These are phyloP conservation scores for Pristis pectinata DNA, from an alignment of 2,797 vertebrate genomes.

Conservation along the genomic window DNA sequence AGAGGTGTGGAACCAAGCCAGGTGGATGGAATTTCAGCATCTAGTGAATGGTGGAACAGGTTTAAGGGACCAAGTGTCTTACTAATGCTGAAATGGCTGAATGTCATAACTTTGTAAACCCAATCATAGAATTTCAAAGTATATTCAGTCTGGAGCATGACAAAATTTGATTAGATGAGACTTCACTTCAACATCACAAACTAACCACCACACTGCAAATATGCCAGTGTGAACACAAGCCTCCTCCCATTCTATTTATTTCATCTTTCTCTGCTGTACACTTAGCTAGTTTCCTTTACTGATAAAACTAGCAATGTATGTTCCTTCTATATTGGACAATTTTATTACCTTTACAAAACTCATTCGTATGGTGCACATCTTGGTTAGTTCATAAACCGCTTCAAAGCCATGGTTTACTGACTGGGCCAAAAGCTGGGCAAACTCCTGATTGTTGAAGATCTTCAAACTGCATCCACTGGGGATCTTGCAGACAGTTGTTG, in stretches of 20 bases:
- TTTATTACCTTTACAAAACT: slow-evolving; percentile 84
- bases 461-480: slow-evolving; percentile 91
- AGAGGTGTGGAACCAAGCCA: neutral
- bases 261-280: neutral
- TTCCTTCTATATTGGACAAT: neutral
- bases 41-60: neutral
- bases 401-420: slow-evolving; percentile 95
- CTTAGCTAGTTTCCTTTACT: neutral
- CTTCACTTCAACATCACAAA: too few relatives aligned
- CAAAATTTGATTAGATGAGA: too few relatives aligned
- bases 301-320: neutral
- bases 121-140: neutral
- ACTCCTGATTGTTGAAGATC: slow-evolving; percentile 97
- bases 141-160: neutral
- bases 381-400: slow-evolving; percentile 93
- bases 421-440: slow-evolving; percentile 86
- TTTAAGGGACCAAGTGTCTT: neutral
- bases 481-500: slow-evolving; percentile 93
- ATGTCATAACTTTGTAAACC: neutral
- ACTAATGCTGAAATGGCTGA: neutral
- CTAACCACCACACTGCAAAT: too few relatives aligned
- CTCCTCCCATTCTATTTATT: neutral
- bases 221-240: neutral
- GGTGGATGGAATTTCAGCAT: neutral
- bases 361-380: slow-evolving; percentile 97